Conservation (phyloP, 2,797 vertebrate genomes). For the Silurus aristotelis region DNA sequence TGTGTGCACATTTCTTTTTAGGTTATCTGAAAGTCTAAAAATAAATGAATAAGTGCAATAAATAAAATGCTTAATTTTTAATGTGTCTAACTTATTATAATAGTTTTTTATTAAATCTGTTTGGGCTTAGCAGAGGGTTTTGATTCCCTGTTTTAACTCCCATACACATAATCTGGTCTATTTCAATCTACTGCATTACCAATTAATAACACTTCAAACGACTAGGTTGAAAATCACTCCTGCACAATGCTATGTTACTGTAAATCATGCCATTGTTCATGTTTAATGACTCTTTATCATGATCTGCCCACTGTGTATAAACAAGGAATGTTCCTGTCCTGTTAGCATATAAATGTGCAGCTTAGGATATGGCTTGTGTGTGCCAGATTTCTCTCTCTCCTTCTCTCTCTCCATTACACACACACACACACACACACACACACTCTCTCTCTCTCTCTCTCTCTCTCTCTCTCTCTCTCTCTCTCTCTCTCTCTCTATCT, state of each 20-base stretch:
- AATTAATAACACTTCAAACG: not conserved
- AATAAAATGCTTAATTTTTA: not conserved
- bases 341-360: not conserved
- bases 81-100: not conserved
- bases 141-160: not conserved
- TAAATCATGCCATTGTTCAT: conserved; percentile 8
- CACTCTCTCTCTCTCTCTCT: not conserved
- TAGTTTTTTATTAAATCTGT: not conserved
- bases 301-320: conserved; percentile 1
- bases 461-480: too few relatives aligned
- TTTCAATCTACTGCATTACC: conserved; percentile 6
- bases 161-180: not conserved
- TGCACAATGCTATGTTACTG: not conserved
- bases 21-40: not conserved
- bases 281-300: conserved; percentile 27
- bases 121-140: not conserved
- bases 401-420: not conserved
- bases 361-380: not conserved
- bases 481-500: not conserved
- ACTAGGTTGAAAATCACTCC: not conserved
- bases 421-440: too few relatives aligned
- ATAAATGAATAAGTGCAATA: not conserved
- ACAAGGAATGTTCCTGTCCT: not conserved
- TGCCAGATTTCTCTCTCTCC: not conserved
- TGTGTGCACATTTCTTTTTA: not conserved